Percentiles rank a stretch among this genome's conserved stretches.
These are phyloP conservation scores for Syrmaticus mikado DNA, from an alignment of 2,113 vertebrate species.

Conservation along the genomic window DNA sequence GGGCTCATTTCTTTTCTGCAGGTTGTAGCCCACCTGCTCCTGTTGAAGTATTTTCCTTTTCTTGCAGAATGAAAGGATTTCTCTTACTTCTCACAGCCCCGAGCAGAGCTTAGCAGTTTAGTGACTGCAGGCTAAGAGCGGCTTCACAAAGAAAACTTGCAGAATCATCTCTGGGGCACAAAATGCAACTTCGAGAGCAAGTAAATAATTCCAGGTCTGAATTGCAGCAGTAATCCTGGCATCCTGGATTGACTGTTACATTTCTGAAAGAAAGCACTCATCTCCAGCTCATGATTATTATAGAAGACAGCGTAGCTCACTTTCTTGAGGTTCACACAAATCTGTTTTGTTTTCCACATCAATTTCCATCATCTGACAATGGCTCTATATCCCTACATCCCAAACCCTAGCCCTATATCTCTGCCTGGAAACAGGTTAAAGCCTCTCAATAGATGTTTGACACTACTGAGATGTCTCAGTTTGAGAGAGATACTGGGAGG, in stretches of 20 bases:
- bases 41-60: not conserved
- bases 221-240: not conserved
- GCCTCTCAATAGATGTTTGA: not conserved
- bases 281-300: not conserved
- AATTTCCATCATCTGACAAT: not conserved
- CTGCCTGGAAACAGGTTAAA: not conserved
- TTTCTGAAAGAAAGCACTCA: not conserved
- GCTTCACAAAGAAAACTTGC: not conserved
- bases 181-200: not conserved
- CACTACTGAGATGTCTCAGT: rapidly evolving
- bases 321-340: not conserved
- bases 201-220: not conserved
- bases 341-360: not conserved
- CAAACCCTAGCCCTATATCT: not conserved
- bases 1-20: not conserved
- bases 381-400: not conserved
- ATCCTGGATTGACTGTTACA: not conserved
- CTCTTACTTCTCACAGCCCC: not conserved
- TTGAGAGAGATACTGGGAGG: not conserved
- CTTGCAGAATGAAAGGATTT: not conserved
- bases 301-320: not conserved
- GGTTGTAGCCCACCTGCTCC: not conserved
- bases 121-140: not conserved
- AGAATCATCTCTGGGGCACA: not conserved
- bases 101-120: not conserved